These are phyloP conservation scores for Linyphia triangularis DNA, from an alignment of 2,888 invertebrate species.

Conservation along the genomic window DNA sequence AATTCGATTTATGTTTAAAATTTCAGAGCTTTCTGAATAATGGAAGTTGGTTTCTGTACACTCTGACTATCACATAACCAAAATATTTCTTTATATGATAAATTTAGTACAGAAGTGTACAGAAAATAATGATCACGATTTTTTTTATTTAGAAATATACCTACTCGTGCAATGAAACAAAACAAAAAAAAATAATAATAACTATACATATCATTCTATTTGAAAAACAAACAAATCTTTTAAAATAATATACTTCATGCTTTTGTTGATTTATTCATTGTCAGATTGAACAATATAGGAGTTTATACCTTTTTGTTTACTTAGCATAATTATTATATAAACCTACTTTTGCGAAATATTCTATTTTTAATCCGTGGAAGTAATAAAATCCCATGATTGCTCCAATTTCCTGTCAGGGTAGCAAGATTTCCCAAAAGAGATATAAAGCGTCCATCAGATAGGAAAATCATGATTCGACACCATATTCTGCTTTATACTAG, in stretches of 20 bases:
- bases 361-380: background rate
- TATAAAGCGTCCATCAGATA: constrained; percentile 21
- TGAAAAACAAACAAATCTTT: background rate
- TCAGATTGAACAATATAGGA: background rate
- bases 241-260: background rate
- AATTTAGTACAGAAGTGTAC: too few relatives aligned
- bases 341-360: constrained; percentile 13
- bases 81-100: too few relatives aligned
- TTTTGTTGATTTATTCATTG: background rate
- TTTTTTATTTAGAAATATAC: too few relatives aligned
- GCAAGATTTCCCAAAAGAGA: constrained; percentile 37
- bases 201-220: too few relatives aligned
- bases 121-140: too few relatives aligned
- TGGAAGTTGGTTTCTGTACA: too few relatives aligned
- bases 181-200: too few relatives aligned
- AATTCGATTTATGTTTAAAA: too few relatives aligned
- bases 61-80: too few relatives aligned
- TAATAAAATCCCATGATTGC: constrained; percentile 1
- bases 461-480: constrained; percentile 39
- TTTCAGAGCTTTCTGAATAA: too few relatives aligned
- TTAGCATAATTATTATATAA: background rate
- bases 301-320: too few relatives aligned
- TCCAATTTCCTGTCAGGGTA: background rate
- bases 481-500: constrained; percentile 7
- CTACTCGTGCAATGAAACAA: too few relatives aligned